Evolutionary conservation across 1,140 invertebrate species (phyloP), one percentile per base, ranked within the genome.

Genomic region (Ceratina calcarata): DNA sequence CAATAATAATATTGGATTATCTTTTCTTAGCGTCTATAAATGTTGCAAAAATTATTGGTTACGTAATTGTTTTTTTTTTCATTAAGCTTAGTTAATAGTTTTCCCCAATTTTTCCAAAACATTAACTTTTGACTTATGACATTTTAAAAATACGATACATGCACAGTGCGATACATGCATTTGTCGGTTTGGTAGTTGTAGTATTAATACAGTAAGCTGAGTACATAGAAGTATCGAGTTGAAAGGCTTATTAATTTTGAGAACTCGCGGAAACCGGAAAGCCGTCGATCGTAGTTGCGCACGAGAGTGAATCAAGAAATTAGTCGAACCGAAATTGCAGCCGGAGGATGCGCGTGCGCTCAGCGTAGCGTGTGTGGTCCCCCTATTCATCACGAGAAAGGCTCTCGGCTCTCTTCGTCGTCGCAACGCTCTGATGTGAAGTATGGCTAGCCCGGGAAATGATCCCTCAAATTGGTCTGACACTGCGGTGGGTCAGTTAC

Each of bases 401-500:
- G 67, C 70, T 70, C 58, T 3, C 37, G 37, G 27, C 80, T 81
- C 79, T 81, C 65, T 58, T 82, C 84, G 84, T 57, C 16, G 37
- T 86, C 85, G 84, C 84, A 80, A 86, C 72, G 80, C 72, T 86
- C 81, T 86, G 81, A 86, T 83, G 85, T 84, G 81, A 86, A 86
- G 84, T 86, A 82, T 83, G 81, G 81, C 81, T 60, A 60, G 27
- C 45, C 64, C 53, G 78, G 81, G 85, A 87, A 87, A 87, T 86
- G 84, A 86, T 86, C 85, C 85, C 78, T 87, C 86, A 87, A 87
- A 87, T 87, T 87, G 85, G 85, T 74, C 81, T 73, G 74, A 86
- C 85, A 87, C 85, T 86, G 85, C 85, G 85, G 85, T 87, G 85
- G 85, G 85, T 87, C 85, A 86, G 84, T 87, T 86, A 86, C 85